phyloP scores from a whole-genome alignment of 1,140 invertebrate species.

The Hesperophylax magnus region DNA sequence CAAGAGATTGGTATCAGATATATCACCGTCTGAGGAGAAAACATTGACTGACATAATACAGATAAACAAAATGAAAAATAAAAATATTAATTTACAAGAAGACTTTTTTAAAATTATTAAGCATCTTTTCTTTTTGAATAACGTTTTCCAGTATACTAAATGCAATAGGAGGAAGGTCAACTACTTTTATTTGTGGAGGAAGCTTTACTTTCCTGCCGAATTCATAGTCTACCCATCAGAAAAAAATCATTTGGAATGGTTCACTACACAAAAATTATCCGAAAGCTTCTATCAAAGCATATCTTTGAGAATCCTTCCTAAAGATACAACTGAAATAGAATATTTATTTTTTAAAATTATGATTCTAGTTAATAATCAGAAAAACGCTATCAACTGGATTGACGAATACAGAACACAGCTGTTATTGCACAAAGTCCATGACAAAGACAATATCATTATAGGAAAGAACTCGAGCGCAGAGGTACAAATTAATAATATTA shows the following conservation, averaged over 20 bases:
- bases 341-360: background rate
- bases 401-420: background rate
- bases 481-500: background rate
- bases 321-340: background rate
- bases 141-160: no score
- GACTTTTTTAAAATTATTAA: no score
- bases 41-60: no score
- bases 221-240: background rate
- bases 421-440: background rate
- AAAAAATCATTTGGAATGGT: background rate
- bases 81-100: no score
- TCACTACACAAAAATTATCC: background rate
- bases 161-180: no score
- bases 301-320: background rate
- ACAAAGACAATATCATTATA: background rate
- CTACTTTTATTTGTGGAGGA: background rate
- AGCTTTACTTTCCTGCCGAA: background rate
- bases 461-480: background rate
- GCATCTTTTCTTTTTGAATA: no score
- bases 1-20: no score
- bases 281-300: background rate
- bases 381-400: background rate
- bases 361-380: background rate
- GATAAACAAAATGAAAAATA: no score
- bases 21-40: no score